phyloP scores from a whole-genome alignment of 2,797 vertebrate genomes.

The Meriones psammophilus region DNA sequence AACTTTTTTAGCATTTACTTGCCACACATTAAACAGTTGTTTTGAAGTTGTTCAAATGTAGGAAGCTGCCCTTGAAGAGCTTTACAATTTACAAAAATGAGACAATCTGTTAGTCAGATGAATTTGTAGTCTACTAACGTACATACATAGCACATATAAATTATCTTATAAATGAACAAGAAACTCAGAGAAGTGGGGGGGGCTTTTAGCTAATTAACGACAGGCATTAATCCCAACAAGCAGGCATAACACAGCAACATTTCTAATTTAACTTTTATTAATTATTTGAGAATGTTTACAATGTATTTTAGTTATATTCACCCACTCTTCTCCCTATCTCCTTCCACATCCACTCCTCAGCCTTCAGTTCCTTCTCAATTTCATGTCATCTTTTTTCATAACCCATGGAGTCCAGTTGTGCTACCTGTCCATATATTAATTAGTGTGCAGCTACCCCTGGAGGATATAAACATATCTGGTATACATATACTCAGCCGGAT shows the following conservation, averaged over 20 bases:
- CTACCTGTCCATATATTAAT: neutral
- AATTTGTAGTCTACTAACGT: neutral
- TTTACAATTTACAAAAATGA: slow-evolving; percentile 26
- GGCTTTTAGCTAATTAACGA: neutral
- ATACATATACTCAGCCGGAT: neutral
- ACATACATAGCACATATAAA: slow-evolving; percentile 22
- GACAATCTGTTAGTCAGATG: neutral
- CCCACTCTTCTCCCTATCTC: neutral
- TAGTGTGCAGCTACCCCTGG: neutral
- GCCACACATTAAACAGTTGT: neutral
- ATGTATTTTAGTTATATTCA: neutral
- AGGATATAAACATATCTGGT: neutral
- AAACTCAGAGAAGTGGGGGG: neutral
- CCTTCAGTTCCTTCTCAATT: neutral
- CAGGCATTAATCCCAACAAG: neutral
- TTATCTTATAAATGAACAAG: slow-evolving; percentile 43
- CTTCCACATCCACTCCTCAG: neutral
- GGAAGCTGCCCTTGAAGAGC: neutral
- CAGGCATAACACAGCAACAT: neutral
- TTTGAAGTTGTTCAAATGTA: neutral
- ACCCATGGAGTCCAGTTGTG: neutral
- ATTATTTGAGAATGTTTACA: neutral
- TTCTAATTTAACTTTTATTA: neutral
- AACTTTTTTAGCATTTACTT: slow-evolving; percentile 23
- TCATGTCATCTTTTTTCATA: neutral